Conservation (phyloP, 2,888 invertebrate species). For the Sinopyrophorus schimmeli region DNA sequence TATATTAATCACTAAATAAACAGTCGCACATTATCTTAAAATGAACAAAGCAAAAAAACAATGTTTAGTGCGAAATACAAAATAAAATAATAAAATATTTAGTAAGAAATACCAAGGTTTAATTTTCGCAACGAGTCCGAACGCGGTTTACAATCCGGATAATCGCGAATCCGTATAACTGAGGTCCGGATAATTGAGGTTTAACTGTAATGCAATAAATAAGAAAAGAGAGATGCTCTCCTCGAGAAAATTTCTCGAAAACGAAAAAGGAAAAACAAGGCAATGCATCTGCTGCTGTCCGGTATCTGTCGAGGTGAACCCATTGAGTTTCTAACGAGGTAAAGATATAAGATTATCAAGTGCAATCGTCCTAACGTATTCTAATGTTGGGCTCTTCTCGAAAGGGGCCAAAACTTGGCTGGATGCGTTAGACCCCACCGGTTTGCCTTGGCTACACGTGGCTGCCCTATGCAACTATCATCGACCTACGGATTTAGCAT, state of each 20-base stretch:
- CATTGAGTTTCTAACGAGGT: constrained; percentile 19
- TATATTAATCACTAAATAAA: too few relatives aligned
- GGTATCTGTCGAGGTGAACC: constrained; percentile 8
- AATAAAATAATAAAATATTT: too few relatives aligned
- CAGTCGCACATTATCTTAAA: too few relatives aligned
- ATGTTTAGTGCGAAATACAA: too few relatives aligned
- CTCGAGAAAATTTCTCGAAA: background rate
- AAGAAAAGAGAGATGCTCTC: too few relatives aligned
- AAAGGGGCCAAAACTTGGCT: constrained; percentile 5
- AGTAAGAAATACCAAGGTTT: too few relatives aligned
- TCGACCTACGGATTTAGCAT: constrained; percentile 26
- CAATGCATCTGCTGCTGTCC: constrained; percentile 16
- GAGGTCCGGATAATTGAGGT: too few relatives aligned
- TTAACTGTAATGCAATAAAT: too few relatives aligned
- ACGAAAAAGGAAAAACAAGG: background rate
- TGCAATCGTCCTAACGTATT: constrained; percentile 12
- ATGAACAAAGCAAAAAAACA: too few relatives aligned
- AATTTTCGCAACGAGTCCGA: too few relatives aligned
- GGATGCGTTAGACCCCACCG: constrained; percentile 22
- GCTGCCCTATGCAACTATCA: constrained; percentile 24
- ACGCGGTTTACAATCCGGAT: too few relatives aligned
- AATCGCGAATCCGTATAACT: too few relatives aligned
- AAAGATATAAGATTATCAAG: constrained; percentile 23
- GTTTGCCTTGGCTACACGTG: constrained; percentile 36
- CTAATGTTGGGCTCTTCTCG: background rate